Evolutionary conservation across 2,113 vertebrate species (phyloP).

Genomic region (Connochaetes taurinus): DNA sequence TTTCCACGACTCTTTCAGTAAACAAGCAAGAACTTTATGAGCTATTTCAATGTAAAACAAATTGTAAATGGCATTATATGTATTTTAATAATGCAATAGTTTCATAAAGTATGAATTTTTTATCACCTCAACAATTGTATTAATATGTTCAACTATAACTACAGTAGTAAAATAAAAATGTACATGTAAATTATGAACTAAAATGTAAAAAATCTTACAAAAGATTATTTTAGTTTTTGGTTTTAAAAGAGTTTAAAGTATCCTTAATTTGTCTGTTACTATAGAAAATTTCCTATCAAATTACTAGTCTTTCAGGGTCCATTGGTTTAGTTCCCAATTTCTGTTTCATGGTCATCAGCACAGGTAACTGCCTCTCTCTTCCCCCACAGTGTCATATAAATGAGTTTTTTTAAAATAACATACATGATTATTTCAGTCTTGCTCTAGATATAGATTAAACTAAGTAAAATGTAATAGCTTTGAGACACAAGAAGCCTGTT

Average conservation of each 20-base stretch:
- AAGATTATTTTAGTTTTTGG: neutral
- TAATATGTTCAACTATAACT: neutral
- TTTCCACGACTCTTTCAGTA: neutral
- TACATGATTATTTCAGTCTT: conserved; percentile 11
- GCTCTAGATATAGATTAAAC: conserved; percentile 30
- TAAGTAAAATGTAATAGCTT: neutral
- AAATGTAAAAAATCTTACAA: neutral
- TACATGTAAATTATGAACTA: neutral
- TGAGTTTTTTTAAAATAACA: neutral
- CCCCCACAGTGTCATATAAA: neutral
- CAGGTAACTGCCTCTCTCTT: neutral
- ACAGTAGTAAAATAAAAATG: neutral
- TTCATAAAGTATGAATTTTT: conserved; percentile 28
- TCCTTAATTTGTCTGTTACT: neutral
- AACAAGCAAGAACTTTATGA: neutral
- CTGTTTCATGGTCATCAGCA: neutral
- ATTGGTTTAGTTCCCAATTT: neutral
- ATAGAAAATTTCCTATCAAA: conserved; percentile 9
- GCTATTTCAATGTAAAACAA: neutral
- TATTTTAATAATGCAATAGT: neutral
- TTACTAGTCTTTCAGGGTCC: neutral
- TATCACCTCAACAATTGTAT: neutral
- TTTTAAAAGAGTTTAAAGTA: neutral
- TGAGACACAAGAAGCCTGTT: neutral
- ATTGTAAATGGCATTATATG: neutral